Evolutionary conservation across 2,797 vertebrate species (phyloP), one percentile per base, ranked within the genome.

Genomic region (Hybognathus amarus): DNA sequence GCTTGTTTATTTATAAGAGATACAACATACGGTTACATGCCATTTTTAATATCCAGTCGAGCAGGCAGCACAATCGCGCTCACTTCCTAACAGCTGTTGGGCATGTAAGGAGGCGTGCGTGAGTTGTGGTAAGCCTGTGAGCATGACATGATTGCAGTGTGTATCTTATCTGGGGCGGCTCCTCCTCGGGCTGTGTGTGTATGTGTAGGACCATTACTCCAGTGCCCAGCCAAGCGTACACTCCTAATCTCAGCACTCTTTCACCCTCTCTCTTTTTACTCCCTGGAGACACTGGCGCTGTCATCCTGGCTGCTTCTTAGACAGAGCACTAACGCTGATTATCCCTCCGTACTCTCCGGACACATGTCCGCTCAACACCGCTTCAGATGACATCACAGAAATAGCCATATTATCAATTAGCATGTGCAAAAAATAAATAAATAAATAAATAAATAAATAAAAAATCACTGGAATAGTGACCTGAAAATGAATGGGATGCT

Each of bases 221-320:
- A 94, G 93, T 94, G 93, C 93, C 94, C 95, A 95, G 94, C 91
- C 93, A 93, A 93, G 92, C 93, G 86, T 95, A 92, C 88, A 90
- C 93, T 90, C 90, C 92, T 95, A 95, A 95, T 95, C 94, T 95
- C 92, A 90, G 88, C 90, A 90, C 94, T 94, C 91, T 89, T 93
- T 90, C 91, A 89, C 90, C 85, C 68, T 86, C 90, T 91, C 88
- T 54, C 85, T 54, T 81, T 81, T 83, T 64, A 30, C 56, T 85
- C 83, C 84, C 85, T 59, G 73, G 79, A 83, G 85, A 89, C 80
- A 84, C 40, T 27, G 75, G 79, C 30, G 38, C 85, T 82, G 81
- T 82, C 85, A 87, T 83, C 70, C 80, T 85, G 78, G 79, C 74
- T 68, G 82, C 75, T 68, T 71, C 83, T 85, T 81, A 71, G 85